Conservation (phyloP, 2,797 vertebrate species). For the Chanos chanos region DNA sequence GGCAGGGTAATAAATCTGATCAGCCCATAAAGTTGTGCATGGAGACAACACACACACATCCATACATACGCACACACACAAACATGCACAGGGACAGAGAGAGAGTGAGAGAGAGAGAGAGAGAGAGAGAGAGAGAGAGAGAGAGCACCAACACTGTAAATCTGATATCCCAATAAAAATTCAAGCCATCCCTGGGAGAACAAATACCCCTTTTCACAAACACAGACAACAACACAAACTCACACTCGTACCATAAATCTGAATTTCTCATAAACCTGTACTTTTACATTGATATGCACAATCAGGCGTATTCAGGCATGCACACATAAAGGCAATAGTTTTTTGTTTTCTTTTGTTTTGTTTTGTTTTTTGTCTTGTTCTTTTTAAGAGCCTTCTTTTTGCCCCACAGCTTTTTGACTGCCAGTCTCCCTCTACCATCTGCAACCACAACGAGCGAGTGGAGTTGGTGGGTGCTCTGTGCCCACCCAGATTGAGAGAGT, state of each 20-base stretch:
- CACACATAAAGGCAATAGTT: not conserved
- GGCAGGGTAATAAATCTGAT: slow-evolving; percentile 50
- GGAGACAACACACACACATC: slow-evolving; percentile 26
- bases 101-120: not conserved
- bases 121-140: too few relatives aligned
- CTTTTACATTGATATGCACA: not conserved
- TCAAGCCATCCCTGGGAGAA: not conserved
- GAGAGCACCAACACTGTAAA: not conserved
- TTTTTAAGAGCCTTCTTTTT: too few relatives aligned
- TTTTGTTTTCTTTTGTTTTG: too few relatives aligned
- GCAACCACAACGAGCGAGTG: too few relatives aligned
- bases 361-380: too few relatives aligned
- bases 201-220: not conserved
- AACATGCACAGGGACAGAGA: not conserved
- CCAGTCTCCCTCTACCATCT: too few relatives aligned
- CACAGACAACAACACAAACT: not conserved
- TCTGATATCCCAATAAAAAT: slow-evolving; percentile 1
- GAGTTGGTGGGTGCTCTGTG: too few relatives aligned
- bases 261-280: slow-evolving; percentile 17
- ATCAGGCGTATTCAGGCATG: slow-evolving; percentile 2
- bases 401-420: too few relatives aligned
- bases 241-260: not conserved
- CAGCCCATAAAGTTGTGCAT: slow-evolving; percentile 37
- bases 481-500: too few relatives aligned
- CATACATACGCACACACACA: slow-evolving; percentile 1